Evolutionary conservation across 1,140 invertebrate genomes (phyloP), one percentile per base, ranked within the genome.

Genomic region (Eulimnadia texana): DNA sequence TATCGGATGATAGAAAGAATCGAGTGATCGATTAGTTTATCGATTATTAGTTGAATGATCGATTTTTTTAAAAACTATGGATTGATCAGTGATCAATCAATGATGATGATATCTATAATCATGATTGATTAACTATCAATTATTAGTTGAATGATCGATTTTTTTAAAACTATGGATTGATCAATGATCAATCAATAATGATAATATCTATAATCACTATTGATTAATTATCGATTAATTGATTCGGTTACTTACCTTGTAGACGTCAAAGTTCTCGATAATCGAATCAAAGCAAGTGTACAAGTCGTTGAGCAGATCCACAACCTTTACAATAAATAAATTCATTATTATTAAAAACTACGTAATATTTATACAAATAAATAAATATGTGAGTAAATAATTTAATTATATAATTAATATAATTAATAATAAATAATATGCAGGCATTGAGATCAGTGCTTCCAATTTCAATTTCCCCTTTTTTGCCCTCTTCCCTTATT

Each of bases 271-370:
- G 67, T 94, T 86, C 71, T 93, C 93, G 63, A 98, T 93, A 66
- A 96, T 93, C 1, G 88, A 89, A 73, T 99, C 95, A 71, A 98
- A 98, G 64, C 88, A 88, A 13, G 93, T 93, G 73, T 98, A 98
- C 10, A 98, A 79, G 74, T 97, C 93, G 74, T 98, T 98, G 11
- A 98, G 82, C 1, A 98, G 77, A 71, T 94, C 90, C 1, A 98
- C 93, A 27, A 98, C 92, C 79, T 83, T 68, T 27, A 9, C 33
- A 6, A 42, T 9, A 42, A 42, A 42, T 42, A 42, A 16, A 42
- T n/a, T 42, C 33, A 42, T 16, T 42, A 42, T 42, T 42, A 42
- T 9, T 42, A 9, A 42, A 42, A n/a, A n/a, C n/a, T n/a, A n/a
- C n/a, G 52, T 59, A 2, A 16, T 16, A 50, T 2, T 2, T n/a